These are phyloP conservation scores for Montipora cactus DNA, from an alignment of 64 coral and sea anemone species.

Conservation along the genomic window DNA sequence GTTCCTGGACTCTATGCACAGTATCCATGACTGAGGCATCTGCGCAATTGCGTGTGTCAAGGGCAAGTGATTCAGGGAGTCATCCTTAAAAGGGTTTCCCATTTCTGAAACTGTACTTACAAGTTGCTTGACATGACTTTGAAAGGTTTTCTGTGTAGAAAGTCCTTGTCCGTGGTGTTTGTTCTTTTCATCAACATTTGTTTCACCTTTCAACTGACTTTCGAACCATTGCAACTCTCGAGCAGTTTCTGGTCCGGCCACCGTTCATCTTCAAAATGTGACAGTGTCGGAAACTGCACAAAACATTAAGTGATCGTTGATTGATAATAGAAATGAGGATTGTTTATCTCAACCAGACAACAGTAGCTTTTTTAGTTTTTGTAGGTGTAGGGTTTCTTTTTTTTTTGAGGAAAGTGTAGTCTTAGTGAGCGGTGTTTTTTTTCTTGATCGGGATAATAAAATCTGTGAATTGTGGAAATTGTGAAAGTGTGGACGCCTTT, in stretches of 20 bases:
- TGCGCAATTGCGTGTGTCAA: conserved; percentile 41
- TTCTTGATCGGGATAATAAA: too few relatives aligned
- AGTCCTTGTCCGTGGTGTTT: neutral
- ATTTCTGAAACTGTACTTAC: conserved; percentile 34
- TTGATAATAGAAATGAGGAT: too few relatives aligned
- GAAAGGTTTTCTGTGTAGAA: neutral
- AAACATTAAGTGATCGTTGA: too few relatives aligned
- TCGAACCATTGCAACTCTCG: conserved; percentile 11
- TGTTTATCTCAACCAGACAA: too few relatives aligned
- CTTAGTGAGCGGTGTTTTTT: too few relatives aligned
- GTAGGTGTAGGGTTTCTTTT: too few relatives aligned
- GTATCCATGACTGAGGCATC: conserved; percentile 34
- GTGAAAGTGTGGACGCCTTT: too few relatives aligned
- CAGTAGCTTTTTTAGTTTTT: too few relatives aligned
- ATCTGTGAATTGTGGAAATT: too few relatives aligned
- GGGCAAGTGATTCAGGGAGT: conserved; percentile 44
- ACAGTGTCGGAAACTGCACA: neutral
- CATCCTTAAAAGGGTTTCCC: conserved; percentile 48
- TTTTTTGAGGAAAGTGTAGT: too few relatives aligned
- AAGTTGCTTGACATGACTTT: neutral
- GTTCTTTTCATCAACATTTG: neutral
- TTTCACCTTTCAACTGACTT: neutral
- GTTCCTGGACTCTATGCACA: conserved; percentile 26
- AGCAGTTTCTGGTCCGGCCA: conserved; percentile 11
- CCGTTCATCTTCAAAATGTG: conserved; percentile 32